phyloP scores from a whole-genome alignment of 2,113 vertebrate species.

The Brachyhypopomus occidentalis region DNA sequence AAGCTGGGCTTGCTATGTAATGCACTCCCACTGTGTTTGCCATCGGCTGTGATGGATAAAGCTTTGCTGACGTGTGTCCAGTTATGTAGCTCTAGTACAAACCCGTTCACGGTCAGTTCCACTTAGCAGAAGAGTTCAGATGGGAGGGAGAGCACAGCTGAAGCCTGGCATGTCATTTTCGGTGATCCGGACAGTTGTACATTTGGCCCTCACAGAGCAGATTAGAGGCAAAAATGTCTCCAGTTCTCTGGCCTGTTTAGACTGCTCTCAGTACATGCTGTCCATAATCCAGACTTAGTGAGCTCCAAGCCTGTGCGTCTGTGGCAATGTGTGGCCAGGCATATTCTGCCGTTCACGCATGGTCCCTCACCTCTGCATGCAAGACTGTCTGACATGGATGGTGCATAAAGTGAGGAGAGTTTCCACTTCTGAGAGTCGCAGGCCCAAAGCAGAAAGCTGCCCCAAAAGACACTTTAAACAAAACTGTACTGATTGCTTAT shows the following conservation, averaged over 20 bases:
- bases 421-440: neutral
- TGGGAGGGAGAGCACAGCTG: neutral
- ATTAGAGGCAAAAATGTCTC: conserved; percentile 61
- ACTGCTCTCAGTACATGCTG: conserved; percentile 26
- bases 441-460: neutral
- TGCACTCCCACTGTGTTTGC: neutral
- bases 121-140: neutral
- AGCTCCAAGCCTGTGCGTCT: neutral
- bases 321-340: neutral
- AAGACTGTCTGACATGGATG: neutral
- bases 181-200: conserved; percentile 36
- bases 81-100: neutral
- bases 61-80: conserved; percentile 22
- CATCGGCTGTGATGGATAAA: conserved; percentile 15
- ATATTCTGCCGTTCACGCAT: neutral
- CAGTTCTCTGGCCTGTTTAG: conserved; percentile 56
- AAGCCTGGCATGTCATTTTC: neutral
- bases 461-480: neutral
- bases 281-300: neutral
- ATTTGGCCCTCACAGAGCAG: conserved; percentile 42
- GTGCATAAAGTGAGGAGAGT: neutral
- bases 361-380: neutral
- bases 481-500: neutral
- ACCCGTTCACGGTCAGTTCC: conserved; percentile 3
- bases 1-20: neutral